A percentile compares a stretch with the other conserved stretches of the same genome.
These are phyloP conservation scores for Cryptoleucopteryx plumbea DNA, from an alignment of 2,113 vertebrate species.

Conservation along the genomic window DNA sequence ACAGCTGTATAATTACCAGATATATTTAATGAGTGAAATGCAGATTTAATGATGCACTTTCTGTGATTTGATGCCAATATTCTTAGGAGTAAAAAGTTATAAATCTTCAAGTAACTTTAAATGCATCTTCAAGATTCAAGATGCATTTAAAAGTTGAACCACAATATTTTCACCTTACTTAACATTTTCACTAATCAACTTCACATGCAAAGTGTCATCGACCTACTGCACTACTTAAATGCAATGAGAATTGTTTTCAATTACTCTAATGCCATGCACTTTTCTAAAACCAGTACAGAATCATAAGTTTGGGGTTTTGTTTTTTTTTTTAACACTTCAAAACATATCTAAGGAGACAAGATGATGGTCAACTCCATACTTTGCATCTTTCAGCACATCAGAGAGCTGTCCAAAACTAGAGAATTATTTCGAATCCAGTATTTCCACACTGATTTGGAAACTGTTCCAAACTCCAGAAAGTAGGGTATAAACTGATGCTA, in stretches of 20 bases:
- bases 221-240: neutral
- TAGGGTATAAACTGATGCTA: neutral
- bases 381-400: neutral
- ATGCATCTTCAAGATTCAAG: neutral
- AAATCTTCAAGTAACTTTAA: neutral
- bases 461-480: neutral
- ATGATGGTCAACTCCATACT: neutral
- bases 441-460: slow-evolving; percentile 12
- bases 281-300: neutral
- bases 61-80: neutral
- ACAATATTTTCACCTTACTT: neutral
- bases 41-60: neutral
- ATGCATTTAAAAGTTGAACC: neutral
- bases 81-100: neutral
- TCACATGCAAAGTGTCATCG: neutral
- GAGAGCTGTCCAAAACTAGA: neutral
- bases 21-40: neutral
- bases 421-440: neutral
- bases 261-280: neutral
- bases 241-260: neutral
- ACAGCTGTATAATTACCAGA: neutral
- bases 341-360: neutral
- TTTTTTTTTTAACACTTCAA: neutral
- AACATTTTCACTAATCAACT: neutral
- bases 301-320: too few species aligned